Evolutionary conservation across 2,797 vertebrate species (phyloP).

Genomic region (Eulemur albifrons): DNA sequence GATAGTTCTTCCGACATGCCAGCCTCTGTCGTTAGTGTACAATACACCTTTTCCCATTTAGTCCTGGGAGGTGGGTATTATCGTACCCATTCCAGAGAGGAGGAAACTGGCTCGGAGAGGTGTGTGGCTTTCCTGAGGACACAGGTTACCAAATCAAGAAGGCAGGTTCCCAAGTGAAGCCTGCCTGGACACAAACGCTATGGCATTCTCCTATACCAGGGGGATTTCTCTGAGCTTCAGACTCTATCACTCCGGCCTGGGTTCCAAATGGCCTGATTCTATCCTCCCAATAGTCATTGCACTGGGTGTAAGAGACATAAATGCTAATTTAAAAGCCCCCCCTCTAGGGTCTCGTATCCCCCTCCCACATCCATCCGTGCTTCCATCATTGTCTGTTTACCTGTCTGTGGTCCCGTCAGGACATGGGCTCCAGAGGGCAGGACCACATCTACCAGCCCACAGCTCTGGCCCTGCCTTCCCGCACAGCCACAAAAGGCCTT

Average conservation of each 20-base stretch:
- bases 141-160: not conserved
- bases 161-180: not conserved
- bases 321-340: not conserved
- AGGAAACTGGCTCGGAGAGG: not conserved
- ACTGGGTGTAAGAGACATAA: not conserved
- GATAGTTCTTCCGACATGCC: not conserved
- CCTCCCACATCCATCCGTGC: not conserved
- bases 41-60: not conserved
- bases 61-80: not conserved
- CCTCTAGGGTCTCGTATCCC: not conserved
- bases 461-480: not conserved
- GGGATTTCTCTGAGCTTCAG: not conserved
- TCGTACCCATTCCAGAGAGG: not conserved
- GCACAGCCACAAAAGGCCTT: not conserved
- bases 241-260: not conserved
- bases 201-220: not conserved
- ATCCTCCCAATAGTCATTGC: not conserved
- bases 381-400: not conserved
- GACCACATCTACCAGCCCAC: not conserved
- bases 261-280: not conserved
- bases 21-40: not conserved
- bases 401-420: not conserved
- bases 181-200: not conserved
- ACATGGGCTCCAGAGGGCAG: not conserved
- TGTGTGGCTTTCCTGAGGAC: not conserved